Conservation (phyloP, 2,113 vertebrate species). For the Myiozetetes cayanensis region DNA sequence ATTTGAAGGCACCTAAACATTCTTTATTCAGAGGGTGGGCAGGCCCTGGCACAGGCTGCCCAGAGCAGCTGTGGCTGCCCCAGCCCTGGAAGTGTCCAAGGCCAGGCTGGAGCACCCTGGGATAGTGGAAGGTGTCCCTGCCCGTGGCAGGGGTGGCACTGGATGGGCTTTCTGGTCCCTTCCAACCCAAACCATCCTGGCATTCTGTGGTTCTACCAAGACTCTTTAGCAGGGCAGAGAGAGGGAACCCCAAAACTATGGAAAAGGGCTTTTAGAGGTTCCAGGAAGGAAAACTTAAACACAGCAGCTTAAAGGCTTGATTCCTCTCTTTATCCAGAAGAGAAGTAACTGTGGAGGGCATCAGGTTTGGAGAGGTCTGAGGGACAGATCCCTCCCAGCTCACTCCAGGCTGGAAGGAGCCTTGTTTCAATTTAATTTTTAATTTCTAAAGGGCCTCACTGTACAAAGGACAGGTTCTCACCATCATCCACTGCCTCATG, state of each 20-base stretch:
- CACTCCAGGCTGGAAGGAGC: not conserved
- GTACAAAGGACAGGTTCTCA: not conserved
- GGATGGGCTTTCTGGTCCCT: not conserved
- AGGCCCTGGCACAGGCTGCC: not conserved
- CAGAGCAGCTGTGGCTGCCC: not conserved
- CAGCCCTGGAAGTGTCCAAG: not conserved
- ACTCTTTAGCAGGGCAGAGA: not conserved
- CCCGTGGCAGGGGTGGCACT: not conserved
- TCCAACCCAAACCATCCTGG: not conserved
- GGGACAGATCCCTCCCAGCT: not conserved
- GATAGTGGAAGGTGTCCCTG: not conserved
- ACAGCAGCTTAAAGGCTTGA: accelerated
- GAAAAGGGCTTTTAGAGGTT: not conserved
- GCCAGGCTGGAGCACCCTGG: not conserved
- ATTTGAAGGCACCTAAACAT: not conserved
- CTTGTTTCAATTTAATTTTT: not conserved
- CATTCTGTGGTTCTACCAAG: not conserved
- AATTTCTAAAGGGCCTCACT: not conserved
- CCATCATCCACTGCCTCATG: not conserved
- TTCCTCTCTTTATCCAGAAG: not conserved
- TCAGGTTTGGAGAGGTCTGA: not conserved
- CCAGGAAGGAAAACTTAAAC: not conserved
- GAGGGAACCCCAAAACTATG: not conserved
- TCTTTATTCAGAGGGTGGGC: not conserved
- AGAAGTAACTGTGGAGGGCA: not conserved